Base-by-base conservation (phyloP, 2,113 vertebrate genomes). In the Physeter macrocephalus region DNA sequence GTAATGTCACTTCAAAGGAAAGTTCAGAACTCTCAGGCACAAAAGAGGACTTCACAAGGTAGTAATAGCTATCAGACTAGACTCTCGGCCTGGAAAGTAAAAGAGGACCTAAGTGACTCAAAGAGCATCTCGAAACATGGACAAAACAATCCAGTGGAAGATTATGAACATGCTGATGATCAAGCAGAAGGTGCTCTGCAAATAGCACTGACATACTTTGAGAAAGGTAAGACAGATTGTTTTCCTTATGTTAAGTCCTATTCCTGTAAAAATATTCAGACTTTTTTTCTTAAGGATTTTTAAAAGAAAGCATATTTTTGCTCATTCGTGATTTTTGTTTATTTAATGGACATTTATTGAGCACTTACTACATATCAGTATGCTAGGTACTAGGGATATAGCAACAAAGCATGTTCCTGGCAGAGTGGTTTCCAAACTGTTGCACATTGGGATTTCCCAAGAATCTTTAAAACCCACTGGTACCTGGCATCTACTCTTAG, bases 221-320 rank as follows among this genome's bases (percentile, higher is more conserved):
- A 99, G 81, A 98, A 97, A 89, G 99, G 99, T 98, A 99, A 87
- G 96, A 96, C 62, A 97, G 95, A 64, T 98, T 57, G 98, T 99
- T 98, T 98, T 97, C 77, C 27, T 71, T 94, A 49, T 66, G 93
- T 80, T 80, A 86, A 52, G 41, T 25, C 8, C n/a, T 94, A 54
- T 93, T 94, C 62, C 52, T 88, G 17, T 93, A 71, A 95, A 78
- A 77, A 36, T 86, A 29, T 75, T 75, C 27, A 71, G 18, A 85
- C 64, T 29, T 52, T 74, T 93, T 95, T 75, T 49, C 14, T 72
- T 67, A 71, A 54, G 31, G 20, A 52, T 49, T 92, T 84, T 57
- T n/a, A 94, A 91, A 74, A 8, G 64, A 77, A 75, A 88, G 13
- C 64, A 54, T 31, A 77, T 39, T 69, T 93, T 67, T 93, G 27